Evolutionary conservation across 2,797 vertebrate species (phyloP).

Genomic region (Harpagifer antarcticus): DNA sequence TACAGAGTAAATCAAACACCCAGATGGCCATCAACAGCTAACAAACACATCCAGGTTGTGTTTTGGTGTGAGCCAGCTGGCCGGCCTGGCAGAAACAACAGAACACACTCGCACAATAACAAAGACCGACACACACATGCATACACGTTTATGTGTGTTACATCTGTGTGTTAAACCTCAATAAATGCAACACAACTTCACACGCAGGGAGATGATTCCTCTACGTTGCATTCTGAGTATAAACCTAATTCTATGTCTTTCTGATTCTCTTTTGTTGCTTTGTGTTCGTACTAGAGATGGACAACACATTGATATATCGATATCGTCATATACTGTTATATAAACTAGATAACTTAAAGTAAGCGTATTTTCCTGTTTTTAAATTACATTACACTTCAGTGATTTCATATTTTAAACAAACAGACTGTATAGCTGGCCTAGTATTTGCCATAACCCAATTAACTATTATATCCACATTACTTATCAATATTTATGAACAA

Average conservation of each 20-base stretch:
- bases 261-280: background rate
- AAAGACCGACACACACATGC: slow-evolving; percentile 36
- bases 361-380: too few species aligned
- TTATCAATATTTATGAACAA: too few species aligned
- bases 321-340: too few species aligned
- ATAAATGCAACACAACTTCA: slow-evolving; percentile 34
- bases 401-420: too few species aligned
- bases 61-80: slow-evolving; percentile 76
- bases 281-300: background rate
- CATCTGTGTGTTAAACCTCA: slow-evolving; percentile 36
- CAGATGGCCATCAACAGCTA: slow-evolving; percentile 72
- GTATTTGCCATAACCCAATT: too few species aligned
- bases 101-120: slow-evolving; percentile 29
- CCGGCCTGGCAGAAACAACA: slow-evolving; percentile 56
- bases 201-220: background rate
- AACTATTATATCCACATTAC: too few species aligned
- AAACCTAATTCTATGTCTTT: background rate
- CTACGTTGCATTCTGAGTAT: background rate
- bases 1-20: slow-evolving; percentile 66
- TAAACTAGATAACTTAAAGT: too few species aligned
- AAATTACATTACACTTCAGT: too few species aligned
- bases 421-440: too few species aligned
- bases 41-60: slow-evolving; percentile 74
- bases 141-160: slow-evolving; percentile 28
- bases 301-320: too few species aligned